Conservation (phyloP, 1,140 invertebrate species). For the Plodia interpunctella region DNA sequence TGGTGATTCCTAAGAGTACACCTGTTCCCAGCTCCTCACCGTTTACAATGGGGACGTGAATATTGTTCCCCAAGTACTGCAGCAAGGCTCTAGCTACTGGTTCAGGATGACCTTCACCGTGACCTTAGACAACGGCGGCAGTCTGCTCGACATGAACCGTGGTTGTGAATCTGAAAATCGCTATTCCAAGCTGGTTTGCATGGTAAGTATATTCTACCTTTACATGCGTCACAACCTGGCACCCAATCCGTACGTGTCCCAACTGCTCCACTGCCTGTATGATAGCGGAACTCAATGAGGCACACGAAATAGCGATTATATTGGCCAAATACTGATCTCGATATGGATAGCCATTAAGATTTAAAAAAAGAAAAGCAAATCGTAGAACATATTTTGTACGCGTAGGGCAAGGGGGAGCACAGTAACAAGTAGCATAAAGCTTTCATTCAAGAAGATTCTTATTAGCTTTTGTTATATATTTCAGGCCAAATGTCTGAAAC, state of each 20-base stretch:
- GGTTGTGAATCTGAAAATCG: not conserved
- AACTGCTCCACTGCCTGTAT: too few species aligned
- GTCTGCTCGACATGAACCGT: not conserved
- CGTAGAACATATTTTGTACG: too few species aligned
- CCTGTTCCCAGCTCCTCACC: not conserved
- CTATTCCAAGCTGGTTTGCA: not conserved
- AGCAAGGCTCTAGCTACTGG: slow-evolving; percentile 35
- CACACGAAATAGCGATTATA: too few species aligned
- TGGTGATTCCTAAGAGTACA: not conserved
- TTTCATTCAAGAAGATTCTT: too few species aligned
- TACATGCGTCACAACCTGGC: too few species aligned
- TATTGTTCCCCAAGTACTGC: slow-evolving; percentile 15
- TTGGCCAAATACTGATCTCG: too few species aligned
- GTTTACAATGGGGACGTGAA: not conserved
- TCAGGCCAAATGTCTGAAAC: slow-evolving; percentile 44
- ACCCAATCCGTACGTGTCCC: too few species aligned
- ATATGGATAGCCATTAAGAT: too few species aligned
- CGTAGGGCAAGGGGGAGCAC: too few species aligned
- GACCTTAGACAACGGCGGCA: slow-evolving; percentile 30
- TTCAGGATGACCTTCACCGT: slow-evolving; percentile 34
- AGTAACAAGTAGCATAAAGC: too few species aligned
- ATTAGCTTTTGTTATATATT: not conserved
- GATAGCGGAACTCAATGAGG: too few species aligned
- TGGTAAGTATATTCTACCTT: not conserved
- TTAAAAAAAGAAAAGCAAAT: too few species aligned